phyloP scores from a whole-genome alignment of 2,888 invertebrate genomes.

The Byasa hedistus region DNA sequence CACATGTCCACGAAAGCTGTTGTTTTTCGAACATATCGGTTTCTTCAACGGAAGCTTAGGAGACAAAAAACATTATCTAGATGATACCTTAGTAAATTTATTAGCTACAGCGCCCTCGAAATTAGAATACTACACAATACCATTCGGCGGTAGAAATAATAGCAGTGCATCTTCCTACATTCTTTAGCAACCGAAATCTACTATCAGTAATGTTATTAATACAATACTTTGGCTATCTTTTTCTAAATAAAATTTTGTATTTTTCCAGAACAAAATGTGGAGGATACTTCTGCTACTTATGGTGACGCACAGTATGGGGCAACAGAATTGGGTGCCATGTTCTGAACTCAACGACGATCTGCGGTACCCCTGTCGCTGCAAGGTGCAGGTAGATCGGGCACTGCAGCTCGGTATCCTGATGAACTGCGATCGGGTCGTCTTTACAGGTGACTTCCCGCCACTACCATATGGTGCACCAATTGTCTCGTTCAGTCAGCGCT shows the following conservation, averaged over 20 bases:
- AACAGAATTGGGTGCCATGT: constrained; percentile 85
- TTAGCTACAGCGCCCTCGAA: too few species aligned
- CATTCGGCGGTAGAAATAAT: too few species aligned
- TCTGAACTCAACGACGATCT: constrained; percentile 87
- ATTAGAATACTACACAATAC: too few species aligned
- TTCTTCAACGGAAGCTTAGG: too few species aligned
- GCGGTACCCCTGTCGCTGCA: constrained; percentile 85
- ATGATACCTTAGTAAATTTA: too few species aligned
- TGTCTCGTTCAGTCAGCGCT: constrained; percentile 87
- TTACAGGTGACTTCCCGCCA: constrained; percentile 87
- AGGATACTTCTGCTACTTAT: constrained; percentile 55
- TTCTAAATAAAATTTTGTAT: not conserved
- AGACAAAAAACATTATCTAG: too few species aligned
- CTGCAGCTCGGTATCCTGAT: constrained; percentile 81
- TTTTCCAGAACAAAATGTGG: constrained; percentile 49
- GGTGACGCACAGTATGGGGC: constrained; percentile 50
- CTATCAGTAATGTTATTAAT: too few species aligned
- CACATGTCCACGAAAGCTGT: too few species aligned
- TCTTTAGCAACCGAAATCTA: too few species aligned
- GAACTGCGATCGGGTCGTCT: constrained; percentile 91
- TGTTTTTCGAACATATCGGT: too few species aligned
- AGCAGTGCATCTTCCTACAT: too few species aligned
- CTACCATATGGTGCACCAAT: constrained; percentile 90
- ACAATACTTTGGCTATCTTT: not conserved
- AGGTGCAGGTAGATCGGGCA: constrained; percentile 74